Percentiles rank a stretch among this genome's conserved stretches.
These are phyloP conservation scores for Taeniopygia guttata DNA, from an alignment of 2,797 vertebrate species.

Conservation along the genomic window DNA sequence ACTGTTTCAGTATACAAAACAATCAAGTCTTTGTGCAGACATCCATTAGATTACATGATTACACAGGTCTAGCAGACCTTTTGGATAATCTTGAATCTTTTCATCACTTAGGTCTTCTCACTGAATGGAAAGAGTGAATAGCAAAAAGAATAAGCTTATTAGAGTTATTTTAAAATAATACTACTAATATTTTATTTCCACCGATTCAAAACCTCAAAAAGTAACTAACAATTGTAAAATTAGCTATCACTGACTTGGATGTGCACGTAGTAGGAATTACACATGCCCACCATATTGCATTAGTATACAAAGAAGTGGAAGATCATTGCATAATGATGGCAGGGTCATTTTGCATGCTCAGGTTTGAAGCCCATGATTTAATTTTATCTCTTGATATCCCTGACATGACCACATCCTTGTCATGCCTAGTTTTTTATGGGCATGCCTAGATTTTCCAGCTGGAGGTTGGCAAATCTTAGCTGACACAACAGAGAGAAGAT, in stretches of 20 bases:
- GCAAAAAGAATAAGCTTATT: not conserved
- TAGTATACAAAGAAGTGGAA: not conserved
- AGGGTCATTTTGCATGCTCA: not conserved
- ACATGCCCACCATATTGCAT: accelerated
- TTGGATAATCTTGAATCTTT: not conserved
- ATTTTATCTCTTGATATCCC: not conserved
- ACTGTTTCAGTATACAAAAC: not conserved
- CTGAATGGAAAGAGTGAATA: not conserved
- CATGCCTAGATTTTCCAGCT: too few relatives aligned
- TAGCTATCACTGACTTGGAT: not conserved
- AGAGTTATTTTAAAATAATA: not conserved
- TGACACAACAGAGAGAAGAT: not conserved
- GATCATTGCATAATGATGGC: not conserved
- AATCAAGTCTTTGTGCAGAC: not conserved
- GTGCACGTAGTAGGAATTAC: not conserved
- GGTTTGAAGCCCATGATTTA: not conserved
- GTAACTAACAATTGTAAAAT: not conserved
- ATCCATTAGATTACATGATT: not conserved
- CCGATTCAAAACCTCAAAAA: not conserved
- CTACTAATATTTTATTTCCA: not conserved
- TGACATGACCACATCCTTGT: not conserved
- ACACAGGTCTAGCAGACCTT: not conserved
- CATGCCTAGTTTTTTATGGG: not conserved
- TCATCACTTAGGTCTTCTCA: not conserved
- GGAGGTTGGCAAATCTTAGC: not conserved